These are phyloP conservation scores for Semaprochilodus insignis DNA, from an alignment of 2,797 vertebrate species.

Conservation along the genomic window DNA sequence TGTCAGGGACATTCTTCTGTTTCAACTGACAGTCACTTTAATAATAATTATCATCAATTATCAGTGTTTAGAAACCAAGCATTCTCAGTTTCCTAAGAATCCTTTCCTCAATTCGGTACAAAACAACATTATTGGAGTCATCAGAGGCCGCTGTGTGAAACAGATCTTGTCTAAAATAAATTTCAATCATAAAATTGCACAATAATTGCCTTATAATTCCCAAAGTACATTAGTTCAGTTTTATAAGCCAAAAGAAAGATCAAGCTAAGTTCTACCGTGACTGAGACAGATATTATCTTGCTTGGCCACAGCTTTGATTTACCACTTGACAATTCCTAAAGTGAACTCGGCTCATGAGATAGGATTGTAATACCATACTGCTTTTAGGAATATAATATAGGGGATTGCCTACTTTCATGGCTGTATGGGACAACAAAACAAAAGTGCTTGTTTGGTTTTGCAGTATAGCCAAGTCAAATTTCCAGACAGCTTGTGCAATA, in stretches of 20 bases:
- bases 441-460: neutral
- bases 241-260: neutral
- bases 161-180: neutral
- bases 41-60: constrained; percentile 56
- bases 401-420: neutral
- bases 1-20: neutral
- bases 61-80: neutral
- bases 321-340: neutral
- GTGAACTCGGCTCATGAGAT: neutral
- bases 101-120: too few relatives aligned
- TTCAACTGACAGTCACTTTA: constrained; percentile 27
- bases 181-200: neutral
- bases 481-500: neutral
- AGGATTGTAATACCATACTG: neutral
- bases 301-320: neutral
- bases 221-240: neutral
- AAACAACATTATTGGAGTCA: neutral
- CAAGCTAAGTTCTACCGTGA: neutral
- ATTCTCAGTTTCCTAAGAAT: neutral
- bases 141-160: neutral
- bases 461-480: neutral
- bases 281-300: neutral
- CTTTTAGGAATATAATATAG: neutral
- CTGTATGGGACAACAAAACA: neutral
- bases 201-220: neutral